Evolutionary conservation across 2,888 invertebrate species (phyloP).

Genomic region (Leptinotarsa rubiginosa): DNA sequence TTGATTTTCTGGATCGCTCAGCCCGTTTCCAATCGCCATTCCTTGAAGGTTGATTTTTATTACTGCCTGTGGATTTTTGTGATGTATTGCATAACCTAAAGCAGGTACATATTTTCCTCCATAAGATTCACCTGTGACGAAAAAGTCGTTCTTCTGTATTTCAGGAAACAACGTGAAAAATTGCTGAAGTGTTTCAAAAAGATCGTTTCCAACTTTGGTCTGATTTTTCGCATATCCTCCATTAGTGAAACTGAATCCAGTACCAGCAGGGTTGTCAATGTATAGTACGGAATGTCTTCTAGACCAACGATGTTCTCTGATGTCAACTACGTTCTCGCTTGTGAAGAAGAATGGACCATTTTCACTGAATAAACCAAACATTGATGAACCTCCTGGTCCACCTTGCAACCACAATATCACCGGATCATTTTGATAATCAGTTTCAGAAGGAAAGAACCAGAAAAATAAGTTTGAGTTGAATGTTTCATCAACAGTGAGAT

Average conservation of each 20-base stretch:
- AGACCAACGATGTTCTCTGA: slow-evolving; percentile 84
- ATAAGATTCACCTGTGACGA: slow-evolving; percentile 70
- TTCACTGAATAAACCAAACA: slow-evolving; percentile 85
- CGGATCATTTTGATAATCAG: slow-evolving; percentile 70
- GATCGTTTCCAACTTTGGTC: slow-evolving; percentile 81
- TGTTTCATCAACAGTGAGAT: slow-evolving; percentile 83
- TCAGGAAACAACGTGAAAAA: slow-evolving; percentile 88
- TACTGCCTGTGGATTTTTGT: slow-evolving; percentile 71
- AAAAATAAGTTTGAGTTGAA: slow-evolving; percentile 88
- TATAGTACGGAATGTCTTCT: slow-evolving; percentile 83
- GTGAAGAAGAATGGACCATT: slow-evolving; percentile 76
- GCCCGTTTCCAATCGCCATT: slow-evolving; percentile 82
- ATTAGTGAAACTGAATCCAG: slow-evolving; percentile 91
- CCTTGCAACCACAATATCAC: slow-evolving; percentile 89
- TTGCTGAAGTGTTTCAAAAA: slow-evolving; percentile 82
- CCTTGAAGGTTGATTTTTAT: slow-evolving; percentile 79
- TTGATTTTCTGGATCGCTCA: slow-evolving; percentile 83
- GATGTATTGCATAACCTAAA: slow-evolving; percentile 78
- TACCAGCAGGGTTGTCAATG: slow-evolving; percentile 89
- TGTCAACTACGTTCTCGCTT: slow-evolving; percentile 62
- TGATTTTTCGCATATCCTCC: slow-evolving; percentile 85
- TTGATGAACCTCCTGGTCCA: slow-evolving; percentile 84
- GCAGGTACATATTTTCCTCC: slow-evolving; percentile 81
- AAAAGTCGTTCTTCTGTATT: slow-evolving; percentile 81
- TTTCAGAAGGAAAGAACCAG: slow-evolving; percentile 89